Evolutionary conservation across 2,113 vertebrate genomes (phyloP), one percentile per base, ranked within the genome.

Genomic region (Cyprinodon brontotheroides): DNA sequence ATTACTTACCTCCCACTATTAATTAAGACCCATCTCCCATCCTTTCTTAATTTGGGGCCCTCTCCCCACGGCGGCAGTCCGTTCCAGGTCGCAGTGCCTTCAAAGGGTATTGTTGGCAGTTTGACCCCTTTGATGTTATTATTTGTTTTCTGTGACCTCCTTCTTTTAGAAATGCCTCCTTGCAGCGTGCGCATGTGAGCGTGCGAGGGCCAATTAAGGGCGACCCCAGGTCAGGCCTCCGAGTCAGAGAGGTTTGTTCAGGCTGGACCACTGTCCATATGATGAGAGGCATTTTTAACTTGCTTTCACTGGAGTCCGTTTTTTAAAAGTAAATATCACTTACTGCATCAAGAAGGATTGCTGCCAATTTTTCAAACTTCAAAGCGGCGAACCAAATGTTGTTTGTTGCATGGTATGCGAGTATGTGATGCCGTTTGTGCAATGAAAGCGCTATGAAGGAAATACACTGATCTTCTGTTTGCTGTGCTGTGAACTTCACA

Each of bases 391-490:
- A 17, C 14, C 72, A 80, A 79, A 77, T 84, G 80, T 79, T 22
- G 61, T 83, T 84, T 78, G 65, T 60, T 83, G 77, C 78, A 59
- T 84, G 78, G 75, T 37, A 22, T 22, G 37, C 59, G 76, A 59
- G 64, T 75, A 37, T 75, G 80, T 60, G 68, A 40, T 0, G 38
- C 17, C 81, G 76, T 81, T 80, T 80, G 71, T 48, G 50, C 69
- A 78, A 65, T 29, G 43, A 74, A 48, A 77, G 48, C 13, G 65
- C 78, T 79, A 73, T 64, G 70, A 72, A 74, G 66, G 76, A 80
- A 77, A 47, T 3, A 85, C 84, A 89, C 77, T 78, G 80, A 67
- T 75, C 65, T 80, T 86, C 78, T 85, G 85, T 86, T 78, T 75
- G 77, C 61, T 65, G 40, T 22, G 70, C 75, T n/a, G 36, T 20